Evolutionary conservation across 2,888 invertebrate species (phyloP).

Genomic region (Acheta domesticus): DNA sequence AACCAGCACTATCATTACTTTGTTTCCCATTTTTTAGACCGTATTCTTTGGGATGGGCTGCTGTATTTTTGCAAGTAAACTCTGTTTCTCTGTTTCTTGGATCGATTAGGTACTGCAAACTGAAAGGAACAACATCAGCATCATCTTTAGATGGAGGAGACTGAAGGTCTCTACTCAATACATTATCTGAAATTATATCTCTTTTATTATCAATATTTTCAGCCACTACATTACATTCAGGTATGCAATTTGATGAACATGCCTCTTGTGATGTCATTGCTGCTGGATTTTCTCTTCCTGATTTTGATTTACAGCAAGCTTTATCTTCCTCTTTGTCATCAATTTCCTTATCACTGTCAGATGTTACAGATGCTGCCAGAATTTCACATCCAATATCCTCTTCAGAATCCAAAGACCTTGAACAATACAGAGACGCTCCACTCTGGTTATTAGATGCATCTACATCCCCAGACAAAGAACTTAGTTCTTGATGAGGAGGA

Average conservation of each 20-base stretch:
- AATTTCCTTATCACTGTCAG: not conserved
- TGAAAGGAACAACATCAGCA: constrained; percentile 5
- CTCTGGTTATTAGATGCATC: not conserved
- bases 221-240: not conserved
- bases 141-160: not conserved
- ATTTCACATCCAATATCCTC: not conserved
- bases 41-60: constrained; percentile 1
- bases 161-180: not conserved
- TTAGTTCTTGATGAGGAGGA: not conserved
- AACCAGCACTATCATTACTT: not conserved
- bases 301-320: not conserved
- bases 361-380: not conserved
- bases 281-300: not conserved
- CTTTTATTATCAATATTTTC: not conserved
- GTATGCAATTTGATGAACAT: not conserved
- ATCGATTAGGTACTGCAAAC: constrained; percentile 18
- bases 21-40: not conserved
- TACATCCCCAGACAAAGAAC: not conserved
- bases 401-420: not conserved
- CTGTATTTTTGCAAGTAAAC: not conserved
- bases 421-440: not conserved
- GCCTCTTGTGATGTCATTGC: not conserved
- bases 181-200: not conserved
- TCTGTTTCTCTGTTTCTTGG: constrained; percentile 10
- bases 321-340: not conserved